phyloP scores from a whole-genome alignment of 1,140 invertebrate genomes.

The Dufourea novaeangliae region DNA sequence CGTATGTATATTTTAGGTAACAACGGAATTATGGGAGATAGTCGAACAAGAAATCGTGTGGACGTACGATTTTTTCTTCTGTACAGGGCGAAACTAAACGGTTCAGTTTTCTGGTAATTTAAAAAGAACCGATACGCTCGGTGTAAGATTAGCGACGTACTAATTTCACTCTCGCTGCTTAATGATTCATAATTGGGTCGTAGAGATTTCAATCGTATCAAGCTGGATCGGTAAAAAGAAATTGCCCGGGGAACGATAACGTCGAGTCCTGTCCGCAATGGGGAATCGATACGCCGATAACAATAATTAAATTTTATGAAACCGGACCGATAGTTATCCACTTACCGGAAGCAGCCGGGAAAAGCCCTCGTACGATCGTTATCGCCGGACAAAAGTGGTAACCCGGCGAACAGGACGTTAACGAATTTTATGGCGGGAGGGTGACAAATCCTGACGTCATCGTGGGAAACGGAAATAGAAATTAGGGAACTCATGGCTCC shows the following conservation, averaged over 20 bases:
- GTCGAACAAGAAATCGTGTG: too few relatives aligned
- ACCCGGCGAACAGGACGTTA: background rate
- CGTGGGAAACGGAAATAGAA: conserved; percentile 15
- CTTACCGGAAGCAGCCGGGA: background rate
- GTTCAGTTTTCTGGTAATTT: background rate
- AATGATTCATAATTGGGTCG: background rate
- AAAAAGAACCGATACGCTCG: background rate
- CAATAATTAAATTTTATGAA: conserved; percentile 5
- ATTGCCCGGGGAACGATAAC: background rate
- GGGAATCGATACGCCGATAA: background rate
- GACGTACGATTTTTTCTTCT: too few relatives aligned
- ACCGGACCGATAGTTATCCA: background rate
- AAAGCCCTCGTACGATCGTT: background rate
- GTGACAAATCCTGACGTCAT: conserved; percentile 22
- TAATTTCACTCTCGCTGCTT: background rate
- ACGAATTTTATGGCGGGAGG: background rate
- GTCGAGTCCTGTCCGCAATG: background rate
- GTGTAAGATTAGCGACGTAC: background rate
- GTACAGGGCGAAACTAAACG: background rate
- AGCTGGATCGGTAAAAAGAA: background rate
- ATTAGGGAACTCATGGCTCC: background rate
- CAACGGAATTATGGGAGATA: too few relatives aligned
- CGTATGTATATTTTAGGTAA: too few relatives aligned
- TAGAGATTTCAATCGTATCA: background rate
- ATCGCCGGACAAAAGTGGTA: background rate